Conservation (phyloP, 2,797 vertebrate species). For the Emys orbicularis region DNA sequence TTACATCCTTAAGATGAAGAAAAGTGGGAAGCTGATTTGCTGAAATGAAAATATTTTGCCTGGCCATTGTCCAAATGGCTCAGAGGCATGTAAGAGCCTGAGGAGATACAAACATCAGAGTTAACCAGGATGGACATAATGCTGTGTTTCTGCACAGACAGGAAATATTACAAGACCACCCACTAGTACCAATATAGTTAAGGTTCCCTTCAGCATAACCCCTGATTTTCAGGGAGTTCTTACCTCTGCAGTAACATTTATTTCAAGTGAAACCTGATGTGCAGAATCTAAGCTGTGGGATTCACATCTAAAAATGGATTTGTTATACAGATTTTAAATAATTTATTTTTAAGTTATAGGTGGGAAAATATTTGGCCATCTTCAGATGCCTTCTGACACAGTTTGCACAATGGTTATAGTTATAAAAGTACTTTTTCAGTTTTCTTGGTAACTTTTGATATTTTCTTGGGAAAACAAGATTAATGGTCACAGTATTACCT, state of each 20-base stretch:
- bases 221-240: not conserved
- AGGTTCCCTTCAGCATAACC: constrained; percentile 30
- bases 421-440: not conserved
- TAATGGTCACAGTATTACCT: not conserved
- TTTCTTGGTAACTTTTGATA: not conserved
- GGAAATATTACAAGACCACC: constrained; percentile 31
- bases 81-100: constrained; percentile 35
- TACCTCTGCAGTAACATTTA: not conserved
- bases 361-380: not conserved
- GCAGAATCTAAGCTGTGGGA: not conserved
- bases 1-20: constrained; percentile 57
- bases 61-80: constrained; percentile 69
- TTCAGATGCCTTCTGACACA: constrained; percentile 6
- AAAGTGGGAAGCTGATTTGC: constrained; percentile 65
- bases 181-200: not conserved
- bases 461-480: not conserved
- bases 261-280: not conserved
- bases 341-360: constrained; percentile 19
- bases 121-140: constrained; percentile 38
- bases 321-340: not conserved
- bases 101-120: constrained; percentile 54
- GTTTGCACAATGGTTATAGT: not conserved
- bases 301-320: not conserved
- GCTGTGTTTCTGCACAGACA: constrained; percentile 37
- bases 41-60: constrained; percentile 73